These are phyloP conservation scores for Scaptomyza montana DNA, from an alignment of 1,140 invertebrate genomes.

Conservation along the genomic window DNA sequence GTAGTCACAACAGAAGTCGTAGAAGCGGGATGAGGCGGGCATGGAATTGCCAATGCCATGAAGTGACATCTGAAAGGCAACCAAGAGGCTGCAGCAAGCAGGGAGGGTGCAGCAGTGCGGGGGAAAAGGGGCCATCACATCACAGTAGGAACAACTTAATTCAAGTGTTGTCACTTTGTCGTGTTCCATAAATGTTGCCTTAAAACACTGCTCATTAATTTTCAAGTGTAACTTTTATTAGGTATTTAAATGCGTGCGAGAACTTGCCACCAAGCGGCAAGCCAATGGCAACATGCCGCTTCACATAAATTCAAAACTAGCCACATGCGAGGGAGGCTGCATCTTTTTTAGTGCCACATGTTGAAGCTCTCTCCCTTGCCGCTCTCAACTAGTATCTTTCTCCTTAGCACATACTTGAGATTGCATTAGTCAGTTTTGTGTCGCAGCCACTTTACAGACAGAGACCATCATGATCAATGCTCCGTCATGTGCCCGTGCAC, in stretches of 20 bases:
- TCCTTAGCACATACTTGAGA: constrained; percentile 76
- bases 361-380: constrained; percentile 46
- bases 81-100: constrained; percentile 18
- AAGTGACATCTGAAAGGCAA: constrained; percentile 58
- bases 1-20: neutral
- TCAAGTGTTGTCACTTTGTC: constrained; percentile 81
- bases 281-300: constrained; percentile 76
- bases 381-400: neutral
- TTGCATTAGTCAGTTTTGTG: constrained; percentile 74
- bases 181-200: constrained; percentile 71
- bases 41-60: constrained; percentile 47
- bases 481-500: constrained; percentile 66
- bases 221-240: constrained; percentile 83
- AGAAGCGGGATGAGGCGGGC: constrained; percentile 35
- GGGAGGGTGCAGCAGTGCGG: neutral
- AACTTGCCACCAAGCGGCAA: constrained; percentile 68
- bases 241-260: constrained; percentile 80
- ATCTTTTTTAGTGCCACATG: constrained; percentile 64
- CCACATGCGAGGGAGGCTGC: constrained; percentile 33
- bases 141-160: constrained; percentile 68
- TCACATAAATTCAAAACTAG: constrained; percentile 69
- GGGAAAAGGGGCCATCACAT: too few relatives aligned
- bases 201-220: constrained; percentile 80
- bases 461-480: constrained; percentile 67
- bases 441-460: constrained; percentile 42